Percentiles rank a stretch among this genome's conserved stretches.
Conservation (phyloP, 30 jellyfish, hydroid and myxozoan genomes). For the Mastigias papua region DNA sequence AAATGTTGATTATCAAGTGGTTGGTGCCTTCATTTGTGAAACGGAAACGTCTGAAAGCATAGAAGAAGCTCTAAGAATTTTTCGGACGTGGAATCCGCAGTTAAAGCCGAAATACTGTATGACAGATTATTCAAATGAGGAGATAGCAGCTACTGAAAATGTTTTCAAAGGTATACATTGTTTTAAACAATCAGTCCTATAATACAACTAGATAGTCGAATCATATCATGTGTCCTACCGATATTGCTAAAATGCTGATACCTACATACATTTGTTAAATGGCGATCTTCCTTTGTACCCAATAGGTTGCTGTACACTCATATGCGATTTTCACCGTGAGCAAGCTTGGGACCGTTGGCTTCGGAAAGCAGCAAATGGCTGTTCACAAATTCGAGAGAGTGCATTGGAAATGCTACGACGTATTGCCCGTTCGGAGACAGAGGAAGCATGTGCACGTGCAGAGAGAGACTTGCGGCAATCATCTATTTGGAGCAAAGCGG, state of each 20-base stretch:
- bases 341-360: constrained; percentile 73
- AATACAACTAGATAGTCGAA: neutral
- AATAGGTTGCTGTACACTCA: constrained; percentile 4
- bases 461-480: neutral
- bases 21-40: constrained; percentile 73
- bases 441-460: constrained; percentile 5
- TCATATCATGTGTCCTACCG: neutral
- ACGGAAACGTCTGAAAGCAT: constrained; percentile 59
- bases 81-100: constrained; percentile 78
- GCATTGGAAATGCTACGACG: constrained; percentile 11
- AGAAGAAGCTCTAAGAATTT: constrained; percentile 58
- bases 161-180: constrained; percentile 59
- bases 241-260: neutral
- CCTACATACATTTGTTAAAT: neutral
- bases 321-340: constrained; percentile 63
- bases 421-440: constrained; percentile 32
- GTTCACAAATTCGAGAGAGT: neutral
- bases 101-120: constrained; percentile 66
- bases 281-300: neutral
- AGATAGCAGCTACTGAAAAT: constrained; percentile 58
- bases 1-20: constrained; percentile 88
- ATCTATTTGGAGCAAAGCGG: neutral
- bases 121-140: constrained; percentile 72
- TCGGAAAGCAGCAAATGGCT: constrained; percentile 3
- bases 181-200: neutral